Percentiles rank a stretch among this genome's conserved stretches.
phyloP scores from a whole-genome alignment of 35 echinoderm and acorn worm species.

The Lytechinus pictus region DNA sequence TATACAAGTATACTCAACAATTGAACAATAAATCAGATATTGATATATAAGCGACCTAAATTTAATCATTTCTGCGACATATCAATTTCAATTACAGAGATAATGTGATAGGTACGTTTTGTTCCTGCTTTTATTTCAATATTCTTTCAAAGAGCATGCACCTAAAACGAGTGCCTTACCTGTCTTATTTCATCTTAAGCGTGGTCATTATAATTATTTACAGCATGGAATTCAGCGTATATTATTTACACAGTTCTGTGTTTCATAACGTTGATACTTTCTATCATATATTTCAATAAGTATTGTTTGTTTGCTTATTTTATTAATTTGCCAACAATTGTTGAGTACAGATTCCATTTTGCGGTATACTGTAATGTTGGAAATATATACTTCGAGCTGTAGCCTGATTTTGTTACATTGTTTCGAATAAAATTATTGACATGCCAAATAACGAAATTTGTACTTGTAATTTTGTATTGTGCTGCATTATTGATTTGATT shows the following conservation, averaged over 20 bases:
- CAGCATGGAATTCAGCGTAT: neutral
- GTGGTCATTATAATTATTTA: neutral
- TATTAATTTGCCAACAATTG: neutral
- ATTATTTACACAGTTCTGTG: neutral
- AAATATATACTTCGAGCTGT: neutral
- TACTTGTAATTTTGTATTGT: no score
- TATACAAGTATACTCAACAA: no score
- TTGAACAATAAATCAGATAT: no score
- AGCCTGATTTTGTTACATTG: neutral
- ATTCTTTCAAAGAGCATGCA: neutral
- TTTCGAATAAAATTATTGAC: neutral
- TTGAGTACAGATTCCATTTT: neutral
- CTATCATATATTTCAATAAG: neutral
- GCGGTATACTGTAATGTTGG: neutral
- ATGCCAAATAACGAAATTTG: neutral
- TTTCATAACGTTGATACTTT: neutral
- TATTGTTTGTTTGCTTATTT: neutral
- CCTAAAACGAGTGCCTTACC: constrained; percentile 9
- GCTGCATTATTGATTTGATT: no score
- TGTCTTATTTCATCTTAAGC: neutral
- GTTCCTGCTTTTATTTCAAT: neutral
- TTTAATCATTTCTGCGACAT: neutral
- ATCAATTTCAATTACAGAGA: neutral
- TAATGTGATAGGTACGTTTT: neutral
- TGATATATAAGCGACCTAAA: no score